Conservation (phyloP, 1,140 invertebrate genomes). For the Brachystomella parvula region DNA sequence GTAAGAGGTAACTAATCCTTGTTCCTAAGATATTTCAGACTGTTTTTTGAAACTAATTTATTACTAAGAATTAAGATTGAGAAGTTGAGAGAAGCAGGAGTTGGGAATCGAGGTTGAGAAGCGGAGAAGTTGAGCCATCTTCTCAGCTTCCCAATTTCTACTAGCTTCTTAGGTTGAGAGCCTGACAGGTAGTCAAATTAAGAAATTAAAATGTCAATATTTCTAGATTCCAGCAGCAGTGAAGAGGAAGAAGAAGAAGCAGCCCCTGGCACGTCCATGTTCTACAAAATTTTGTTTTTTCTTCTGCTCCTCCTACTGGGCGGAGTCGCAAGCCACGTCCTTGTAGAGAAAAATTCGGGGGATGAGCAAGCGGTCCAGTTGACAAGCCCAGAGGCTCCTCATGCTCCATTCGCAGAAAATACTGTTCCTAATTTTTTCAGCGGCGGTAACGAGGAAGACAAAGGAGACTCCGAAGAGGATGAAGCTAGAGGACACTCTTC, state of each 20-base stretch:
- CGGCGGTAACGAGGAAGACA: too few relatives aligned
- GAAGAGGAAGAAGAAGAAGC: conserved; percentile 1
- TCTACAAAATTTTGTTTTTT: conserved; percentile 41
- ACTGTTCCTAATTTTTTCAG: too few relatives aligned
- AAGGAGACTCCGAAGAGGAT: too few relatives aligned
- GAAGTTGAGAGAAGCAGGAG: conserved; percentile 11
- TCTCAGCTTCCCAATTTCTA: too few relatives aligned
- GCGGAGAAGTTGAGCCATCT: too few relatives aligned
- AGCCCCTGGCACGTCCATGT: conserved; percentile 34
- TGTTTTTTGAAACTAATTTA: background rate
- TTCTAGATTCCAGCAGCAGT: background rate
- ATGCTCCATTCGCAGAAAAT: too few relatives aligned
- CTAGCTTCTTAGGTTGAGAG: too few relatives aligned
- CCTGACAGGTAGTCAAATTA: too few relatives aligned
- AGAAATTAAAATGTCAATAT: too few relatives aligned
- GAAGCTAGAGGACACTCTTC: too few relatives aligned
- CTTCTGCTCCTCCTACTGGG: conserved; percentile 18
- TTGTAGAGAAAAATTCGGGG: conserved; percentile 10
- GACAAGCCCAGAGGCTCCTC: background rate
- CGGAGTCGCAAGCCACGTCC: conserved; percentile 19
- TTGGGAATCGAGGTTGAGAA: background rate
- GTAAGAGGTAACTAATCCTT: background rate
- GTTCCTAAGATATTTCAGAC: background rate
- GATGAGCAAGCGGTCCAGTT: background rate
- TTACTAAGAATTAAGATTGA: conserved; percentile 10